phyloP scores from a whole-genome alignment of 1,140 invertebrate species.

The Idris sp. region DNA sequence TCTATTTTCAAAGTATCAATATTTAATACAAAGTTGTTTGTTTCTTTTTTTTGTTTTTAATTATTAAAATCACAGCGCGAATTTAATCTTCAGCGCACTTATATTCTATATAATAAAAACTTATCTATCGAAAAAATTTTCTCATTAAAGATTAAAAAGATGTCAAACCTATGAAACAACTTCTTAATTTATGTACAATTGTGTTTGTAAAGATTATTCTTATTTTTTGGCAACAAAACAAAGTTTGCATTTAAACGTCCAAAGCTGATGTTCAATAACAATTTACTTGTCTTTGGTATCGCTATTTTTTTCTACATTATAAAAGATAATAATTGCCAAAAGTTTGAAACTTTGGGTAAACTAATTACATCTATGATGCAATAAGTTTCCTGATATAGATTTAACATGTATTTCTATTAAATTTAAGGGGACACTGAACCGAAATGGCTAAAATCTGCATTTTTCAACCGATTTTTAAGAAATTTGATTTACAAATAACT shows the following conservation, averaged over 20 bases:
- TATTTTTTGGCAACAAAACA: constrained; percentile 5
- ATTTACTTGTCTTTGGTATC: constrained; percentile 49
- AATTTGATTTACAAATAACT: too few species aligned
- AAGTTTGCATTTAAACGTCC: constrained; percentile 8
- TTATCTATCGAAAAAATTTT: neutral
- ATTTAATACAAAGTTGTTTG: constrained; percentile 9
- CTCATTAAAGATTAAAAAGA: constrained; percentile 2
- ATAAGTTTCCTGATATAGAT: too few species aligned
- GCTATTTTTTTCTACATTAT: constrained; percentile 33
- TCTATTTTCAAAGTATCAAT: constrained; percentile 23
- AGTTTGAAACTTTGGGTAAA: too few species aligned
- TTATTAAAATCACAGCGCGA: too few species aligned
- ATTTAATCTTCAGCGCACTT: neutral
- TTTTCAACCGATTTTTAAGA: too few species aligned
- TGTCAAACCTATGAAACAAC: too few species aligned
- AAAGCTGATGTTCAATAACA: constrained; percentile 12
- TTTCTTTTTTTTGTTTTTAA: neutral
- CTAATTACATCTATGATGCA: too few species aligned
- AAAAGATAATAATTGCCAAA: too few species aligned
- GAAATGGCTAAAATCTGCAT: too few species aligned
- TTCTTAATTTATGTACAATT: constrained; percentile 1
- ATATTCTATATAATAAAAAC: constrained; percentile 4
- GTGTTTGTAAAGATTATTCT: neutral
- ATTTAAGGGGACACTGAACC: too few species aligned
- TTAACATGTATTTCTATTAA: too few species aligned